Evolutionary conservation across 2,888 invertebrate genomes (phyloP), one percentile per base, ranked within the genome.

Genomic region (Iselma pallidipennis): DNA sequence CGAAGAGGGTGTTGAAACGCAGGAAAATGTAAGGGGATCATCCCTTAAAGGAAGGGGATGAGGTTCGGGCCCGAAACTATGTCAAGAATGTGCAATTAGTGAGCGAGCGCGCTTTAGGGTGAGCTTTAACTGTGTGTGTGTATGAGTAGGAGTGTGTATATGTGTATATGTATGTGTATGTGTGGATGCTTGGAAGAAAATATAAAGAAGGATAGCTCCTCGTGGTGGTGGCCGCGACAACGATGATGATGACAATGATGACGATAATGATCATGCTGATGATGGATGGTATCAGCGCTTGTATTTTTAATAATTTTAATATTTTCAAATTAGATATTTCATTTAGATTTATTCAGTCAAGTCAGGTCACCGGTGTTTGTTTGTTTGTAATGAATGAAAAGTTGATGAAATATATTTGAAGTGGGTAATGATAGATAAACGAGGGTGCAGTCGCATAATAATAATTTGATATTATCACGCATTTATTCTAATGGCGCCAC

Each of bases 61-160:
- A 85, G 84, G 85, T 83, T 83, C 86, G 87, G 88, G 88, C 87
- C 87, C 89, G 89, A 91, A 93, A 93, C 92, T 93, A 93, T 93
- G 92, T 91, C 91, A 93, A 92, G 93, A 94, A 93, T 94, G 92
- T 91, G 92, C 92, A 93, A 94, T 94, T 93, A 93, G 92, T 92
- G 92, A 90, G 88, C 89, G 88, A 87, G 86, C 88, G 87, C 85
- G 86, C 85, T 65, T 65, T 84, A 81, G 82, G 82, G 72, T 74
- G 74, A 74, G 75, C 70, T 65, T 45, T 23, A 45, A 45, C 45
- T 45, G 45, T 45, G 45, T 45, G 45, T 45, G n/a, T 45, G 2
- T 45, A n/a, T 23, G n/a, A 23, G 12, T 45, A 5, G 5, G 2
- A 16, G 21, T 45, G 1, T 23, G 4, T 45, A 12, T 45, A 12